Evolutionary conservation across 2,797 vertebrate species (phyloP).

Genomic region (Acanthurus leucopareius): DNA sequence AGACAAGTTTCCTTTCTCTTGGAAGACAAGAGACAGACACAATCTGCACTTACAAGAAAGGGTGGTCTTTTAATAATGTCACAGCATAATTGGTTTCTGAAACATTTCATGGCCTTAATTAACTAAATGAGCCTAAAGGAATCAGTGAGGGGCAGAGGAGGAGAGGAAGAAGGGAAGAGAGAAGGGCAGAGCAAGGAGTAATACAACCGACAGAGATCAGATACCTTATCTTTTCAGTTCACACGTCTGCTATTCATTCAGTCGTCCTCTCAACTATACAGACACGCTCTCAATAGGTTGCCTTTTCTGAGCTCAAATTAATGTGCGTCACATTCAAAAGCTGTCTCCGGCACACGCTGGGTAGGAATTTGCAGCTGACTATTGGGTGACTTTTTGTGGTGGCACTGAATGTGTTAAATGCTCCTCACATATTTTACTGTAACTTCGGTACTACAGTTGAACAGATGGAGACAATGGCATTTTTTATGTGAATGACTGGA

Average conservation of each 20-base stretch:
- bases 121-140: conserved; percentile 82
- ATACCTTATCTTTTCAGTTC: conserved; percentile 76
- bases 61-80: conserved; percentile 83
- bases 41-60: conserved; percentile 77
- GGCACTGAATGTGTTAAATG: conserved; percentile 23
- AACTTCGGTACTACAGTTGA: not conserved
- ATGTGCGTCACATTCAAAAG: conserved; percentile 65
- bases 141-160: conserved; percentile 54
- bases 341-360: conserved; percentile 38
- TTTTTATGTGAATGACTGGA: conserved; percentile 11
- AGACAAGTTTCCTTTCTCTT: conserved; percentile 64
- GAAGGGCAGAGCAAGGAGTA: conserved; percentile 41
- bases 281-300: conserved; percentile 62
- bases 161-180: conserved; percentile 31
- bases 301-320: conserved; percentile 65
- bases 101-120: conserved; percentile 84
- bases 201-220: conserved; percentile 69
- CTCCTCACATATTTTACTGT: conserved; percentile 22
- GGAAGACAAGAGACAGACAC: conserved; percentile 67
- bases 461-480: conserved; percentile 20
- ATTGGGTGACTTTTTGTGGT: conserved; percentile 5
- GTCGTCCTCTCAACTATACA: conserved; percentile 54
- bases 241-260: conserved; percentile 70
- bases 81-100: conserved; percentile 84
- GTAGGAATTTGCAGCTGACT: conserved; percentile 36